Evolutionary conservation across 2,797 vertebrate genomes (phyloP), one percentile per base, ranked within the genome.

Genomic region (Champsocephalus gunnari): DNA sequence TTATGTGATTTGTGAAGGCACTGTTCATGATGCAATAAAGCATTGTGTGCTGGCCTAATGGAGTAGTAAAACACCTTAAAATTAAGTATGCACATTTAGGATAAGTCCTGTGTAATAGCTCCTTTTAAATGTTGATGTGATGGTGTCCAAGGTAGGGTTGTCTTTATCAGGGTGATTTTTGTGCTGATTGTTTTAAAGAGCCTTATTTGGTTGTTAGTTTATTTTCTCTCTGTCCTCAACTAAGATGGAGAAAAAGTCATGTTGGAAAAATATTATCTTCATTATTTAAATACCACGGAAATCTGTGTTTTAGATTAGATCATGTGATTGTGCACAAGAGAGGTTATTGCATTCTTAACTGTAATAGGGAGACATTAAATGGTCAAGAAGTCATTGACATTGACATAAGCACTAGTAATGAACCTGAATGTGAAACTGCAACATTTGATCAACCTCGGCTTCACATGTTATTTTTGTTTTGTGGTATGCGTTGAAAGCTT

Each of bases 361-460:
- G 70, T 77, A 81, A 80, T 53, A 34, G 58, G 60, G 51, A 83
- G 67, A 66, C 48, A 80, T 77, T 78, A 80, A 69, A 66, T 72
- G 69, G 66, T 91, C 84, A 86, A 82, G 56, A 80, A 71, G 81
- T 85, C 75, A 74, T 5, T 78, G 87, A 87, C 86, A 87, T 80
- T 88, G 84, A 89, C 81, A 82, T 86, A 60, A 86, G 70, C 63
- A 64, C 71, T 83, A 49, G 77, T 85, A 87, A 91, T 73, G 71
- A 87, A 79, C 43, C 72, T 67, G 47, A 75, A 84, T 86, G 55
- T 57, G 48, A 81, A 86, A 81, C 77, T 75, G 44, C 63, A 71
- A 81, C 56, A 80, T 71, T 49, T 72, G 50, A 72, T 64, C 48
- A 77, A 55, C 66, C 51, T 64, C 28, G 21, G 69, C 50, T 82